A percentile compares a stretch with the other conserved stretches of the same genome.
These are phyloP conservation scores for Stercorarius parasiticus DNA, from an alignment of 2,113 vertebrate genomes.

Conservation along the genomic window DNA sequence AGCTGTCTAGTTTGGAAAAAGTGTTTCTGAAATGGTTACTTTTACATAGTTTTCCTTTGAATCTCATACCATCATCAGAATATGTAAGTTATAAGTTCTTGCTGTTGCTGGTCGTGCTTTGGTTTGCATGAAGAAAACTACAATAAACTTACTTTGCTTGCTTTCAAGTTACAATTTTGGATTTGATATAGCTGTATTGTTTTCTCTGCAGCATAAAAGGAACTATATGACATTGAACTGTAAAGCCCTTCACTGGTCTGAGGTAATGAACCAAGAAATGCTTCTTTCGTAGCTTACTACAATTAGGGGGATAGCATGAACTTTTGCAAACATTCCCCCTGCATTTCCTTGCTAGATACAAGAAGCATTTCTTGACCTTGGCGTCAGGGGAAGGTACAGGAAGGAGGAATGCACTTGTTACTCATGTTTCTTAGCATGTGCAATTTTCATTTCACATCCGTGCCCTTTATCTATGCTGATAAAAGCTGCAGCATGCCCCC, in stretches of 20 bases:
- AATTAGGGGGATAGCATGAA: neutral
- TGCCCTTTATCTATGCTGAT: neutral
- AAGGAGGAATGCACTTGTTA: neutral
- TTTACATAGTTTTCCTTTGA: conserved; percentile 1
- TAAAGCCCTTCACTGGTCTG: neutral
- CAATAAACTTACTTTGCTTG: conserved; percentile 53
- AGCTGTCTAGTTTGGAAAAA: neutral
- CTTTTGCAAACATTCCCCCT: neutral
- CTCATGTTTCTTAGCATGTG: neutral
- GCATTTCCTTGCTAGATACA: neutral
- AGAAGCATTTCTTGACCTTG: neutral
- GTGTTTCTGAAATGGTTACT: neutral
- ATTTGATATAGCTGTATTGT: neutral
- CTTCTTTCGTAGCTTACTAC: neutral
- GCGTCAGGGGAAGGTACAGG: neutral
- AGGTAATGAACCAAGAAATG: neutral
- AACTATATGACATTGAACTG: neutral
- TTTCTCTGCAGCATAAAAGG: neutral
- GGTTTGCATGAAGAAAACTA: neutral
- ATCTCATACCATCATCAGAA: neutral
- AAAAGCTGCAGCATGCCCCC: neutral
- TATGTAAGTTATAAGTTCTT: neutral
- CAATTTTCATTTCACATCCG: neutral
- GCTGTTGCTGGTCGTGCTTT: neutral
- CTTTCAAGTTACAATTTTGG: neutral